Evolutionary conservation across 2,113 vertebrate species (phyloP).

Genomic region (Chauna torquata): DNA sequence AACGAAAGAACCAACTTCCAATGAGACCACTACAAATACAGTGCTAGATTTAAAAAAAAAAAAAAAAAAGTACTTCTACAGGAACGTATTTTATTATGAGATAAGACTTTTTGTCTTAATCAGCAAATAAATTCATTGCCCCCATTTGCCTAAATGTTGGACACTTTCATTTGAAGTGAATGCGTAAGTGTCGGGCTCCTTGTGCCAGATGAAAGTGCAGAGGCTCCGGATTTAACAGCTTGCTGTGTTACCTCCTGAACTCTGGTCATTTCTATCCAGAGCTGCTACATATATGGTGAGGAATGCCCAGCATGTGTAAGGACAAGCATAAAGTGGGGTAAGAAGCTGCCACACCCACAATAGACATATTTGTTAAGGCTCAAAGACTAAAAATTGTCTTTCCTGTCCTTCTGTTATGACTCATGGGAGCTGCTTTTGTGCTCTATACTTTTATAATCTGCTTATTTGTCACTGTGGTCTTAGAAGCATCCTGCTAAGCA

Average conservation of each 20-base stretch:
- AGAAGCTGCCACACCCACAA: conserved; percentile 23
- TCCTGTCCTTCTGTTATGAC: conserved; percentile 45
- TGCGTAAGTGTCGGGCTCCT: accelerated
- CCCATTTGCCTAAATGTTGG: neutral
- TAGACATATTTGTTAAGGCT: neutral
- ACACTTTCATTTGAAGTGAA: neutral
- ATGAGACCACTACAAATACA: neutral
- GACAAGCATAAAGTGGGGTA: neutral
- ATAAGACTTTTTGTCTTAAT: neutral
- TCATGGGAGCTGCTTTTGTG: conserved; percentile 53
- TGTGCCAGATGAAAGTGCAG: neutral
- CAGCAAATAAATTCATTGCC: neutral
- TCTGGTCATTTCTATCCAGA: neutral
- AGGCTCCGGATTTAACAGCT: neutral
- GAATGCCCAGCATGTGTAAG: neutral
- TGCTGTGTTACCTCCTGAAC: neutral
- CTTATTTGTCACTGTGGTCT: conserved; percentile 36
- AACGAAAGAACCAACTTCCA: neutral
- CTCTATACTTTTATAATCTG: neutral
- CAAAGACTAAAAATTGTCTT: conserved; percentile 38
- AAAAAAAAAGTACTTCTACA: neutral
- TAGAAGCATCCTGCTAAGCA: conserved; percentile 27
- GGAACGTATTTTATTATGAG: neutral
- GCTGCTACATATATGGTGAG: neutral
- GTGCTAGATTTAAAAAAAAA: neutral